Percentiles rank a stretch among this genome's conserved stretches.
Conservation (phyloP, 2,797 vertebrate genomes). For the Cyclopterus lumpus region DNA sequence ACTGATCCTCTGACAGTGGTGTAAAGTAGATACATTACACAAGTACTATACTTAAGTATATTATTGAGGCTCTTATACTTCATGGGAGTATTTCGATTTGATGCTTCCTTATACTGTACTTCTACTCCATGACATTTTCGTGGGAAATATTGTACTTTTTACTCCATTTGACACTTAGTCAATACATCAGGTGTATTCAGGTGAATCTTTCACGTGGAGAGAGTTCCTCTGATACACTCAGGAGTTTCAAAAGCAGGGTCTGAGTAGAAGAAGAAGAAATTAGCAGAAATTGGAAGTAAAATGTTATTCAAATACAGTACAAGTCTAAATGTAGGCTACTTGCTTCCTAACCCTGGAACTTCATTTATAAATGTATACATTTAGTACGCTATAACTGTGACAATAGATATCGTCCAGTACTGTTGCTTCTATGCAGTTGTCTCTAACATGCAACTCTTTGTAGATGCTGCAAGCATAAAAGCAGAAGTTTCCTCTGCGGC, state of each 20-base stretch:
- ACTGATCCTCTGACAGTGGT: not conserved
- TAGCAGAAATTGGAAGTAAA: not conserved
- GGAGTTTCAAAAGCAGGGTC: not conserved
- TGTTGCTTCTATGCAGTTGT: not conserved
- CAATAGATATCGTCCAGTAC: too few relatives aligned
- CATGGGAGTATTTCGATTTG: not conserved
- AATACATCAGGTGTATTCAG: too few relatives aligned
- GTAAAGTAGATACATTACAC: not conserved
- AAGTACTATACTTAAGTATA: not conserved
- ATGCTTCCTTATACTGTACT: too few relatives aligned
- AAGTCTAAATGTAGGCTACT: not conserved
- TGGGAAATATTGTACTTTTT: too few relatives aligned
- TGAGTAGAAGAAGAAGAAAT: not conserved
- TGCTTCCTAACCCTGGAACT: not conserved
- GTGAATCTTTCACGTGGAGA: too few relatives aligned
- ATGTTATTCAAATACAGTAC: not conserved
- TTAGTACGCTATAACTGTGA: not conserved
- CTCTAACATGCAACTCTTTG: not conserved
- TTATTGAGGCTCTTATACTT: not conserved
- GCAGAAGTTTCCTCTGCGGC: slow-evolving; percentile 35
- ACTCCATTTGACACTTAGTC: too few relatives aligned
- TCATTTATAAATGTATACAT: too few relatives aligned
- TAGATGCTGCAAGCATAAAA: not conserved
- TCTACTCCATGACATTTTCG: too few relatives aligned
- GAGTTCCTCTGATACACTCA: too few relatives aligned